Conservation (phyloP, 2,113 vertebrate species). For the Pluvialis apricaria region DNA sequence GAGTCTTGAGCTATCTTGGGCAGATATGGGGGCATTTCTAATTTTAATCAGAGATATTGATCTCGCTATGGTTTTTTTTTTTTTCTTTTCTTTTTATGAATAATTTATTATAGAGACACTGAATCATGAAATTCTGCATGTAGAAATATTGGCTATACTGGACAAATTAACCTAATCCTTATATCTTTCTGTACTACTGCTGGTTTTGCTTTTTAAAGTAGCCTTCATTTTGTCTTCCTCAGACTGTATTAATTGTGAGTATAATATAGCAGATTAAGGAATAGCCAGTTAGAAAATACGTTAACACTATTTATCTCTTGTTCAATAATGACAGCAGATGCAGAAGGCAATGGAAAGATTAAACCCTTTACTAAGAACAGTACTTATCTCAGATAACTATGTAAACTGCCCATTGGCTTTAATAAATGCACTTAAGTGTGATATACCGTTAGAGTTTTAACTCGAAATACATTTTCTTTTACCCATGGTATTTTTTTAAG, state of each 20-base stretch:
- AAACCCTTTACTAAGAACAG: background rate
- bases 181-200: background rate
- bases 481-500: background rate
- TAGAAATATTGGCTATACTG: background rate
- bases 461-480: background rate
- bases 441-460: background rate
- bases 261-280: background rate
- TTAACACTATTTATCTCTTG: background rate
- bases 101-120: slow-evolving; percentile 48
- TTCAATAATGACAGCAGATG: background rate
- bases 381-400: background rate
- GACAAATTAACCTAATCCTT: background rate
- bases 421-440: background rate
- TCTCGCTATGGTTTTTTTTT: background rate
- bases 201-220: background rate
- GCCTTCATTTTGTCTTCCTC: background rate
- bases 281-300: background rate
- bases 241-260: background rate
- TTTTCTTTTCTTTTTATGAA: slow-evolving; percentile 41
- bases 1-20: background rate
- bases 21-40: background rate
- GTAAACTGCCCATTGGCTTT: background rate
- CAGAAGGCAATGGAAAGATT: background rate
- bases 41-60: slow-evolving; percentile 43
- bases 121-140: slow-evolving; percentile 11